phyloP scores from a whole-genome alignment of 2,888 invertebrate genomes.

The Hypomecis punctinalis region DNA sequence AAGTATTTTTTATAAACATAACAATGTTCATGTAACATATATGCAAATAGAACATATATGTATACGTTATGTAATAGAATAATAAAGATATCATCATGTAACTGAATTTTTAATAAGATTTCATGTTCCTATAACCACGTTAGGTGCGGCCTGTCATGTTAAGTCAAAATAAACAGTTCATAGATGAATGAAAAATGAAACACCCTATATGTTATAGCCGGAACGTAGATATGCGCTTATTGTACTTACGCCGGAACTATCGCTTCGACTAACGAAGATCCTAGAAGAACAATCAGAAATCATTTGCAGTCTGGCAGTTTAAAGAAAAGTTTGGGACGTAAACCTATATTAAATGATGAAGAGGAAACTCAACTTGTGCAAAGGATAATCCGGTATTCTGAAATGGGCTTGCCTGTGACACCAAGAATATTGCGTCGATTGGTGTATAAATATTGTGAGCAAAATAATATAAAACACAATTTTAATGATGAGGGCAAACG shows the following conservation, averaged over 20 bases:
- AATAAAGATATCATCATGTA: constrained; percentile 3
- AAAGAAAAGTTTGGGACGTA: too few species aligned
- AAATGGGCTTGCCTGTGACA: too few species aligned
- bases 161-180: neutral
- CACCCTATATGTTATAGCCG: constrained; percentile 15
- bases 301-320: too few species aligned
- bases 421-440: too few species aligned
- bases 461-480: too few species aligned
- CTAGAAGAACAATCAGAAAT: too few species aligned
- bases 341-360: too few species aligned
- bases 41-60: constrained; percentile 5
- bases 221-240: constrained; percentile 14
- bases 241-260: constrained; percentile 14
- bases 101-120: constrained; percentile 5
- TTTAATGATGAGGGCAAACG: too few species aligned
- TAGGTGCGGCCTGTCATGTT: constrained; percentile 13
- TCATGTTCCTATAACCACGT: constrained; percentile 11
- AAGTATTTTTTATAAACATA: constrained; percentile 5
- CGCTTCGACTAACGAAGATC: too few species aligned
- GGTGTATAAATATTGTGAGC: too few species aligned
- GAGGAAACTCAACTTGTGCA: too few species aligned
- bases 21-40: constrained; percentile 5
- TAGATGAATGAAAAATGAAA: constrained; percentile 7
- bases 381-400: too few species aligned
- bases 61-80: neutral